phyloP scores from a whole-genome alignment of 2,888 invertebrate species.

The Gymnosoma rotundatum region DNA sequence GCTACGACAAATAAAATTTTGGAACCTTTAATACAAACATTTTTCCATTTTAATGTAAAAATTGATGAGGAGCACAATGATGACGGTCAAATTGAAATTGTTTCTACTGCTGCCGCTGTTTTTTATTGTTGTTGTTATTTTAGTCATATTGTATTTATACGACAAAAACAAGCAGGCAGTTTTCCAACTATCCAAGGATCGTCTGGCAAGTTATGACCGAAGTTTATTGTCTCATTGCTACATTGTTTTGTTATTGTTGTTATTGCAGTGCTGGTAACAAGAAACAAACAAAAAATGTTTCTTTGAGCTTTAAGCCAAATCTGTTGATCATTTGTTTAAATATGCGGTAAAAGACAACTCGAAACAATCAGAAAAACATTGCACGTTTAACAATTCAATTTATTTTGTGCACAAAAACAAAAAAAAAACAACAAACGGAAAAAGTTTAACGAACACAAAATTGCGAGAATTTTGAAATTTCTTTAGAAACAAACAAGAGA shows the following conservation, averaged over 20 bases:
- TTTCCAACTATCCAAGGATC: conserved; percentile 29
- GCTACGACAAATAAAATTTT: conserved; percentile 80
- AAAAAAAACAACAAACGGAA: conserved; percentile 45
- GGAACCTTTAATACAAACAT: conserved; percentile 77
- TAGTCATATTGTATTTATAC: conserved; percentile 66
- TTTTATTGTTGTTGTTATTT: conserved; percentile 30
- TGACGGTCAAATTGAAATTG: conserved; percentile 69
- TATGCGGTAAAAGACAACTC: conserved; percentile 76
- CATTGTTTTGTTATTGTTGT: conserved; percentile 69
- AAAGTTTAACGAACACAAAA: conserved; percentile 81
- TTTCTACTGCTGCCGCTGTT: conserved; percentile 45
- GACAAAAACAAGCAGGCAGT: conserved; percentile 34
- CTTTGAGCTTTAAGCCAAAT: conserved; percentile 74
- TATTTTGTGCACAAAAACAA: conserved; percentile 74
- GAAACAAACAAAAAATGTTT: conserved; percentile 60
- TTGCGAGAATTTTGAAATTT: conserved; percentile 82
- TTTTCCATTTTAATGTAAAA: conserved; percentile 71
- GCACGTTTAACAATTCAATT: conserved; percentile 82
- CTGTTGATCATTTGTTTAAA: conserved; percentile 81
- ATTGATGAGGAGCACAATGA: conserved; percentile 67
- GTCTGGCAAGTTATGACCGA: conserved; percentile 65
- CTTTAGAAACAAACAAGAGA: conserved; percentile 82
- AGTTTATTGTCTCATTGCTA: conserved; percentile 71
- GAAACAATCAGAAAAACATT: conserved; percentile 72
- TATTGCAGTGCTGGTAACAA: conserved; percentile 66